Base-by-base conservation (phyloP, 2,888 invertebrate genomes). In the Drymonia ruficornis region DNA sequence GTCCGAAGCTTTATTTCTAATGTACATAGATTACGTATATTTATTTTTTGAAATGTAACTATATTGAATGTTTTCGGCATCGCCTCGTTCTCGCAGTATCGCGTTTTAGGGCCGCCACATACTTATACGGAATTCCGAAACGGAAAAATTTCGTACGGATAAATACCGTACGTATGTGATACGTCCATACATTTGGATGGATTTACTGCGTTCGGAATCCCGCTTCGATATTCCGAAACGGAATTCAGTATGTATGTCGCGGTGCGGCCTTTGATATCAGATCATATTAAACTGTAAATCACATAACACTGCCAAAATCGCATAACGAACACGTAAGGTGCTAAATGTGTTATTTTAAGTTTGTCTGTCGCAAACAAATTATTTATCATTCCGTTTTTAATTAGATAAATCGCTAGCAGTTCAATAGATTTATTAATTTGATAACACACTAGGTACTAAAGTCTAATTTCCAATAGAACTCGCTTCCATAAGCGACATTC, bases 1-100 rank as follows among this genome's bases (percentile, higher is more conserved):
- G 15, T 34, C 28, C 15, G 40, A 43, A 8, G 13, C 49, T 12
- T 47, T 45, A 36, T 61, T 53, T 57, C 6, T 44, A 58, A 51
- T 67, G 64, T 61, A 70, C 34, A 67, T 67, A 67, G 50, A 43
- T 58, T 59, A 43, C 19, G 43, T 56, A 18, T 55, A 65, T 56
- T 55, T 55, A 40, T 63, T 66, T 52, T 47, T 47, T 58, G 19
- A 49, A 44, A 53, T 49, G 36, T 19, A 43, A 19, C 5, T 19
- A 45, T 49, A 53, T 52, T 48, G 36, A 40, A 49, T 52, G 47
- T 44, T 47, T 47, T 34, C 18, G 8, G 15, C 46, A 50, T 56
- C 38, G 28, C 43, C 48, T 49, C 42, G 18, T 52, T 61, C 34
- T 55, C 40, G 34, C 34, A 40, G 48, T 12, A 38, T 31, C 40